Percentiles rank a stretch among this genome's conserved stretches.
Evolutionary conservation across 2,797 vertebrate genomes (phyloP).

Genomic region (Tapirus indicus): DNA sequence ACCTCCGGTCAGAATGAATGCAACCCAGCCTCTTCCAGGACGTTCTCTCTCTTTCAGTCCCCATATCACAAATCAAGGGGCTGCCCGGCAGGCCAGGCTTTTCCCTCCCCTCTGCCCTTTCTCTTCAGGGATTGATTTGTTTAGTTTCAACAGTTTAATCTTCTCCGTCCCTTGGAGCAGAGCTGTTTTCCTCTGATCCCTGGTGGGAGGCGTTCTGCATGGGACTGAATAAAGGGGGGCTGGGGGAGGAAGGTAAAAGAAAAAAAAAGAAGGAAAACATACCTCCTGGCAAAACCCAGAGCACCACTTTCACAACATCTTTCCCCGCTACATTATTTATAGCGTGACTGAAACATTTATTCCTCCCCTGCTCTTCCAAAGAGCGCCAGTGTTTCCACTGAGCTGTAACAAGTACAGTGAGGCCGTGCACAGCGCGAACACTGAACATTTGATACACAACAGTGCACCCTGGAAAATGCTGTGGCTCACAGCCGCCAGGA

Average conservation of each 20-base stretch:
- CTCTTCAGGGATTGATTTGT: conserved; percentile 61
- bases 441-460: background rate
- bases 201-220: conserved; percentile 54
- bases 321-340: conserved; percentile 95
- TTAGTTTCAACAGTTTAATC: conserved; percentile 76
- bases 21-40: background rate
- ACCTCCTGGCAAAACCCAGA: conserved; percentile 91
- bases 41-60: background rate
- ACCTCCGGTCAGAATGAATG: rapidly evolving
- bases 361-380: conserved; percentile 86
- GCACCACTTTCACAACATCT: conserved; percentile 93
- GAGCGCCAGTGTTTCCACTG: background rate
- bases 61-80: background rate
- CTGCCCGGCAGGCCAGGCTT: background rate
- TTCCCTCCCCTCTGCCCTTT: background rate
- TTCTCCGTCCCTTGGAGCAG: conserved; percentile 60
- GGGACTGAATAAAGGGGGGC: conserved; percentile 34
- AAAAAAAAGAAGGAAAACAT: conserved; percentile 74
- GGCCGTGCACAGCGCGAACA: background rate
- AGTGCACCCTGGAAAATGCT: background rate
- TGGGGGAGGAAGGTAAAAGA: conserved; percentile 39
- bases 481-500: background rate
- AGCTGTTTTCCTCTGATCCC: conserved; percentile 74
- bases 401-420: conserved; percentile 74
- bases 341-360: conserved; percentile 95